Evolutionary conservation across 2,797 vertebrate species (phyloP).

Genomic region (Peromyscus eremicus): DNA sequence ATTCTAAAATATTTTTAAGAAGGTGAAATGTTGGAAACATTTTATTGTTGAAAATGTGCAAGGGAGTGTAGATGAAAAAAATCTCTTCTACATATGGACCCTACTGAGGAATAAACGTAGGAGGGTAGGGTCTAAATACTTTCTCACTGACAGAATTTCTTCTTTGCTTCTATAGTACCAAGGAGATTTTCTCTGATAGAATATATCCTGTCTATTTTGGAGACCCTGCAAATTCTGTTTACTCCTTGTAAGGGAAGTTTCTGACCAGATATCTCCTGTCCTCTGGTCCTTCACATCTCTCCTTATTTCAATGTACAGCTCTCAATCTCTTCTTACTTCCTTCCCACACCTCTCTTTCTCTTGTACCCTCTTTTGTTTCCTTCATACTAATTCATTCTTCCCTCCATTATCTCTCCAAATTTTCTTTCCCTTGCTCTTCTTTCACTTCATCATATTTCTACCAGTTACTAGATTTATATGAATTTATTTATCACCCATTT

Average conservation of each 20-base stretch:
- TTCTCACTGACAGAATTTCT: background rate
- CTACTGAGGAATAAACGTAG: background rate
- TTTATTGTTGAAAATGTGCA: background rate
- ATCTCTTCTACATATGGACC: background rate
- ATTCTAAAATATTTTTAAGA: background rate
- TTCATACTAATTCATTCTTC: rapidly evolving
- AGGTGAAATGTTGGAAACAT: background rate
- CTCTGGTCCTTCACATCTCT: background rate
- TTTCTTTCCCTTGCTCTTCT: rapidly evolving
- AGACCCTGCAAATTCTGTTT: background rate
- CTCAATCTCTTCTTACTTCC: rapidly evolving
- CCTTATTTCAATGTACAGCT: background rate
- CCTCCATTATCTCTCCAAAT: rapidly evolving
- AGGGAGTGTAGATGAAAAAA: background rate
- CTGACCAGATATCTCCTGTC: background rate
- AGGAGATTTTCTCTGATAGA: background rate
- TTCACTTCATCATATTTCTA: background rate
- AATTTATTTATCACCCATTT: background rate
- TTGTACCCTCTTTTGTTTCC: rapidly evolving
- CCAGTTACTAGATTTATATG: background rate
- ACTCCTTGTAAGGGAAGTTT: background rate
- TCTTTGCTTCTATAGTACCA: background rate
- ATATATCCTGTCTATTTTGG: no score
- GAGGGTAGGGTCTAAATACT: background rate
- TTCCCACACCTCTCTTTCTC: no score